Conservation (phyloP, 2,113 vertebrate species). For the Corvus cornix region DNA sequence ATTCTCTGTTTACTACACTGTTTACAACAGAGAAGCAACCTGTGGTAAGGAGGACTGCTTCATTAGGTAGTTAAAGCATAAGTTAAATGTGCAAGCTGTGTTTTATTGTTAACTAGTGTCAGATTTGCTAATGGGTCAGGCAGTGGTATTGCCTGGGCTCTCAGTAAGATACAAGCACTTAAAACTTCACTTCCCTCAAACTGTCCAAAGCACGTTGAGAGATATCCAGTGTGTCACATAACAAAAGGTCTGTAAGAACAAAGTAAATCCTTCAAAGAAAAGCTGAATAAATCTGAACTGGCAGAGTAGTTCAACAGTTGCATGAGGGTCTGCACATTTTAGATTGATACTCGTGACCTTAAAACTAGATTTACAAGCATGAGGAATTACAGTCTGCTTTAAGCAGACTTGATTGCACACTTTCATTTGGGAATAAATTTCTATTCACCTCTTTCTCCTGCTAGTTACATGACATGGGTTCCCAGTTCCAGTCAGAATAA, state of each 20-base stretch:
- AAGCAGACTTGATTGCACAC: neutral
- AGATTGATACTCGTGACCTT: neutral
- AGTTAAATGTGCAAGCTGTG: neutral
- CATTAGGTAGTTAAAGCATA: neutral
- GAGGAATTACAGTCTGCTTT: constrained; percentile 16
- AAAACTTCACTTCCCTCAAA: neutral
- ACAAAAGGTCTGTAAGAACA: neutral
- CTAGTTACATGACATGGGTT: neutral
- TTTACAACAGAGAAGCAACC: neutral
- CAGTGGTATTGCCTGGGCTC: neutral
- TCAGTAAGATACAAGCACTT: neutral
- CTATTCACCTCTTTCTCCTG: neutral
- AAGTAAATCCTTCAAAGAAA: constrained; percentile 14
- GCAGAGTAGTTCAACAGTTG: neutral
- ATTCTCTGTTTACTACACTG: neutral
- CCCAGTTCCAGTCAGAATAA: neutral
- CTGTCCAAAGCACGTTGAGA: neutral
- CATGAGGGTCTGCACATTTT: neutral
- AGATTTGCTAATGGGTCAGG: neutral
- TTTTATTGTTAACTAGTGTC: neutral
- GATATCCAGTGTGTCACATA: neutral
- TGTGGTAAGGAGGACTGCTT: neutral
- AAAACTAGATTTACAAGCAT: constrained; percentile 20
- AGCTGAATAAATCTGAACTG: constrained; percentile 5
- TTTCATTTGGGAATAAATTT: neutral